These are phyloP conservation scores for Nannospalax galili DNA, from an alignment of 2,113 vertebrate species.

Conservation along the genomic window DNA sequence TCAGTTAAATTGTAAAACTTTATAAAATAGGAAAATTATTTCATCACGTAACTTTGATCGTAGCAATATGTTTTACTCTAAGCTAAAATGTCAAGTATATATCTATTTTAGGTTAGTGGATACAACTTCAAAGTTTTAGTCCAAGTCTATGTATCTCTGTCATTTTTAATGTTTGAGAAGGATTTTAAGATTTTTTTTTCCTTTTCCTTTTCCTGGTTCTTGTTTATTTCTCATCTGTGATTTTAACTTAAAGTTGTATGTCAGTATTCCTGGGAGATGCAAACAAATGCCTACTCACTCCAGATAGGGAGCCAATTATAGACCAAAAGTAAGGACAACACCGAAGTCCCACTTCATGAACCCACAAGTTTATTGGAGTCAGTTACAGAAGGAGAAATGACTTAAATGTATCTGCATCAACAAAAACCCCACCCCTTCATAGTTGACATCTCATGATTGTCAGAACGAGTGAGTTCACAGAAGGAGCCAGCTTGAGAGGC, in stretches of 20 bases:
- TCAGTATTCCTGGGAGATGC: background rate
- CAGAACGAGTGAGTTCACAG: too few species aligned
- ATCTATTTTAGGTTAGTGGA: background rate
- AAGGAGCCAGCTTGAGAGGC: background rate
- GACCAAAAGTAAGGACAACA: background rate
- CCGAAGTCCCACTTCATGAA: background rate
- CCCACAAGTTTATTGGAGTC: background rate
- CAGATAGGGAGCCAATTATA: background rate
- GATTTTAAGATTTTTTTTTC: background rate
- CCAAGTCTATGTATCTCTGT: background rate
- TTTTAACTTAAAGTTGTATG: background rate
- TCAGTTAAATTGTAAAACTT: background rate
- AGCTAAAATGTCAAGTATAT: background rate
- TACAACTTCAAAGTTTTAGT: rapidly evolving
- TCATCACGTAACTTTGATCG: background rate
- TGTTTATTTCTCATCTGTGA: background rate
- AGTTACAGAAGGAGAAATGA: background rate
- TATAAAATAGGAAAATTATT: background rate
- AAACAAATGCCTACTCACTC: background rate
- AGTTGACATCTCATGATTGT: background rate
- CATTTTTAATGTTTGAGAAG: too few species aligned
- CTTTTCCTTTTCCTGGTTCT: background rate
- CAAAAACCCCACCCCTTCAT: background rate
- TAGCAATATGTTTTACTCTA: background rate
- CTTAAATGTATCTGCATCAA: background rate